A percentile compares a stretch with the other conserved stretches of the same genome.
Conservation (phyloP, 1,140 invertebrate species). For the Chelonus insularis region DNA sequence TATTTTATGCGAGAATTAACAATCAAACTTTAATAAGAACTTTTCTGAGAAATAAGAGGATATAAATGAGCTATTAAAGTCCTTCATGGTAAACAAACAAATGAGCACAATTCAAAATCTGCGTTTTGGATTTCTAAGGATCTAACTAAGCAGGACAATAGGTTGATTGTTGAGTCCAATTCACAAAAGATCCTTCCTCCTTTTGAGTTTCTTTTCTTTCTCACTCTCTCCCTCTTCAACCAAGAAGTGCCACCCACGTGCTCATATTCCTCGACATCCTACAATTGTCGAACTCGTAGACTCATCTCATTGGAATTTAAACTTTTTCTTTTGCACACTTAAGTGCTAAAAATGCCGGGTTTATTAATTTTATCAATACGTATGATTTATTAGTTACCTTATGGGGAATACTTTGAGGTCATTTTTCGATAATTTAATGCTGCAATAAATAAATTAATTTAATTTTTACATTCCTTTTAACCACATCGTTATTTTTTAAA, state of each 20-base stretch:
- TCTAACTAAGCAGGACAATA: slow-evolving; percentile 7
- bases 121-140: not conserved
- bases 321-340: not conserved
- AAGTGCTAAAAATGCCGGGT: not conserved
- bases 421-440: no score
- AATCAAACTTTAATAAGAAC: no score
- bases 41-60: not conserved
- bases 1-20: no score
- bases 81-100: not conserved
- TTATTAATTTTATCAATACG: not conserved
- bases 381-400: not conserved
- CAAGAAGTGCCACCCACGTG: slow-evolving; percentile 3
- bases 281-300: not conserved
- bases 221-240: not conserved
- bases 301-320: not conserved
- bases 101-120: not conserved
- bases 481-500: no score
- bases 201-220: not conserved
- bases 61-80: not conserved
- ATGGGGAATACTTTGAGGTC: not conserved
- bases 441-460: no score
- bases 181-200: not conserved
- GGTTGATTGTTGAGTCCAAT: slow-evolving; percentile 10
- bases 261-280: not conserved
- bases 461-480: no score